Percentiles rank a stretch among this genome's conserved stretches.
Evolutionary conservation across 2,113 vertebrate genomes (phyloP).

Genomic region (Vulpes lagopus): DNA sequence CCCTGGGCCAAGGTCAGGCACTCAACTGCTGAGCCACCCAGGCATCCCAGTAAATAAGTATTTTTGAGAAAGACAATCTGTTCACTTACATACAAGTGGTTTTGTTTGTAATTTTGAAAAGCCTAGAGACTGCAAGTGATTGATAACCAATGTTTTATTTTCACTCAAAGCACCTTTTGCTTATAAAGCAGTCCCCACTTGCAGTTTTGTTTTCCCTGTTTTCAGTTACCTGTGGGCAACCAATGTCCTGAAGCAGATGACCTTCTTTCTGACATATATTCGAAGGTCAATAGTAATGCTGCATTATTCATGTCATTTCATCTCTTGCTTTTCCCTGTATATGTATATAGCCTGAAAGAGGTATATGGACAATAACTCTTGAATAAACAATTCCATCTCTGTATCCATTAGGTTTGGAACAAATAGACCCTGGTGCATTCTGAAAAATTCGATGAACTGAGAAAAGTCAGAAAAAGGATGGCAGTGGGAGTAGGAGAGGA

Average conservation of each 20-base stretch:
- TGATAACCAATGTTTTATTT: not conserved
- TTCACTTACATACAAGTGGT: not conserved
- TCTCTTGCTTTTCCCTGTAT: not conserved
- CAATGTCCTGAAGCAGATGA: not conserved
- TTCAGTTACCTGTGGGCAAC: not conserved
- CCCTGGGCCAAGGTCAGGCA: too few relatives aligned
- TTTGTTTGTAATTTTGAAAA: not conserved
- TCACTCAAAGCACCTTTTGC: not conserved
- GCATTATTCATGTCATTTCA: not conserved
- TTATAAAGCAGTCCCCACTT: not conserved
- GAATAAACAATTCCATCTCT: not conserved
- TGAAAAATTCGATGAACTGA: not conserved
- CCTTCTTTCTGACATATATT: not conserved
- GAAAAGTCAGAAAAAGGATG: not conserved
- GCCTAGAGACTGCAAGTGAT: not conserved
- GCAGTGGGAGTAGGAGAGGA: too few relatives aligned
- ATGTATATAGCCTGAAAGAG: not conserved
- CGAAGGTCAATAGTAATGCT: not conserved
- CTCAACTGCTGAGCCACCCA: too few relatives aligned
- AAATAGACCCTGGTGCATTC: not conserved
- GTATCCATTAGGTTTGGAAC: not conserved
- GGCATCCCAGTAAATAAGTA: too few relatives aligned
- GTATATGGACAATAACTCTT: not conserved
- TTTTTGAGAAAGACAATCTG: not conserved
- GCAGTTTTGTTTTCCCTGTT: not conserved